Evolutionary conservation across 2,113 vertebrate species (phyloP), one percentile per base, ranked within the genome.

Genomic region (Pogona vitticeps): DNA sequence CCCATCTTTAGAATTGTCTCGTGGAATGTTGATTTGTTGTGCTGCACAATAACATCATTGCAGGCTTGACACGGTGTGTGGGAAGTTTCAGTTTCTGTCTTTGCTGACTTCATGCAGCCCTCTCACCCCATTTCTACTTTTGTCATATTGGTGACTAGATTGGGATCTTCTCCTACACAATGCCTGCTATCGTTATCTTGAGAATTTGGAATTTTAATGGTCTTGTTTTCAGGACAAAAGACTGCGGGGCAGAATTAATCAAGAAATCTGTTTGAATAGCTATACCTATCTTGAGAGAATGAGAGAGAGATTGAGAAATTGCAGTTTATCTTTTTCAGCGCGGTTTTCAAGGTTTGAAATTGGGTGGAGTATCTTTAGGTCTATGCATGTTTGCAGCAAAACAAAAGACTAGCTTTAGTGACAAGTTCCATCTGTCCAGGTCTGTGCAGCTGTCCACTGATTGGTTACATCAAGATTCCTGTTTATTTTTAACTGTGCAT

Each of bases 391-490:
- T 95, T 93, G 91, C 90, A 90, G 91, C 91, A 90, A 84, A 84
- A 84, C 72, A 84, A 52, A 76, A 84, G 92, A 92, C 89, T 77
- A 88, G 92, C 90, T 93, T 92, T 90, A 93, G 91, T 82, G 86
- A 92, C 92, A 92, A 82, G 93, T 95, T 94, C 94, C 93, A 93
- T 96, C 94, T 94, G 93, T 90, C 92, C 92, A 88, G 89, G 87
- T 90, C 93, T 89, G 26, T 92, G 87, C 86, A 71, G 90, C 93
- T 91, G 91, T 76, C 93, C 95, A 88, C 91, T 95, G 94, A 95
- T 96, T 94, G 95, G 92, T 88, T 94, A 86, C 86, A 88, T 83
- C 88, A 82, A 88, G 91, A 90, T 89, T 92, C 93, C 88, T 88
- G 85, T 68, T 87, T 85, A 88, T 84, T 72, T 90, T 93, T 92